Base-by-base conservation (phyloP, 2,797 vertebrate species). In the Macropodus opercularis region DNA sequence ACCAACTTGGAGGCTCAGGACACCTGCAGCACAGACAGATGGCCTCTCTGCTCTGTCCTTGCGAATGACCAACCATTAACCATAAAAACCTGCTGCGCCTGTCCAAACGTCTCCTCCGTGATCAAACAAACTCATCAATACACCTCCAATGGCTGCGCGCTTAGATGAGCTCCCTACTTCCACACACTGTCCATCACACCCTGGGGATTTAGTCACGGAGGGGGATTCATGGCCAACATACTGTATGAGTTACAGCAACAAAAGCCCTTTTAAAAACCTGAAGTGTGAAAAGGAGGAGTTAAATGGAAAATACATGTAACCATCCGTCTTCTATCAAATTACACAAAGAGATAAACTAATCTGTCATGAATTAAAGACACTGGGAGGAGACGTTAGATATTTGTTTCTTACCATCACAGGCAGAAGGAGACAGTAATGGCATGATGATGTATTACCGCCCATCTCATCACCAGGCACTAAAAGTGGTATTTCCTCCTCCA, bases 361-460 rank as follows among this genome's bases (percentile, higher is more conserved):
- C 19, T 18, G 42, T 26, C 24, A 42, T 11, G 58, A 36, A 62
- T 74, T 80, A 14, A 38, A 29, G 53, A 56, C 41, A 50, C 50
- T 42, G 38, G 43, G 54, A 64, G 77, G 77, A 87, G 85, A 73
- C 74, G 40, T 31, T 32, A 31, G 52, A 70, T 86, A 84, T 79
- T n/a, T n/a, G n/a, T n/a, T n/a, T n/a, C 42, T 52, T 8, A 51
- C 55, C 44, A 43, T 72, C 59, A 79, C 80, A 74, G 80, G 59
- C 77, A 82, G 44, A 69, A 38, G 67, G 70, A 75, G 80, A 78
- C 67, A 61, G 74, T 60, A 71, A 65, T 29, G 51, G 61, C 48
- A 42, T 47, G 72, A 77, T 86, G 86, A 87, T 86, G 63, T 75
- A 79, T 89, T 87, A 87, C 72, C 62, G 44, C 48, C 74, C 80